phyloP scores from a whole-genome alignment of 2,888 invertebrate genomes.

The Pammene fasciana region DNA sequence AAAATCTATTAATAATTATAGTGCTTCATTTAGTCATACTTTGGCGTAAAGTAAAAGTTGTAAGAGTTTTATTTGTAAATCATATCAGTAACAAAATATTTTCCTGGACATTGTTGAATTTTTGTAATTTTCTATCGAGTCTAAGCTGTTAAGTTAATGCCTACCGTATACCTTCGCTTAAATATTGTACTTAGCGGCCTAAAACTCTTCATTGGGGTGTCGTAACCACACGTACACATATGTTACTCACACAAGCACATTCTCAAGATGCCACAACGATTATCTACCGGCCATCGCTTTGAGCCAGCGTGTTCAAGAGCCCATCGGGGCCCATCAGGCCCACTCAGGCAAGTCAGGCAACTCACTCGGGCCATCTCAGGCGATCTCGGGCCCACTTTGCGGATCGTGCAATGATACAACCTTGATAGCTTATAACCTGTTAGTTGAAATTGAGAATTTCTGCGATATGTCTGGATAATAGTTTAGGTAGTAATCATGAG shows the following conservation, averaged over 20 bases:
- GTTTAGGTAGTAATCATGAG: neutral
- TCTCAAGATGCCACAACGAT: constrained; percentile 44
- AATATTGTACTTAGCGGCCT: no score
- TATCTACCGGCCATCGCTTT: constrained; percentile 49
- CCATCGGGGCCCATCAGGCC: constrained; percentile 37
- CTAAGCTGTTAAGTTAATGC: no score
- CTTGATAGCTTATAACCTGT: neutral
- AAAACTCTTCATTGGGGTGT: no score
- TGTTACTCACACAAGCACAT: constrained; percentile 8
- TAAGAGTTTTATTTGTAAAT: no score
- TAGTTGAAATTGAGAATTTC: neutral
- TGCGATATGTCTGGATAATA: neutral
- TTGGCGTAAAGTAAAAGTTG: no score
- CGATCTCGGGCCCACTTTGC: neutral
- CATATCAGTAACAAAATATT: no score
- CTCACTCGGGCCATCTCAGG: neutral
- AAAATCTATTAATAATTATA: no score
- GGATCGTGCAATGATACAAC: constrained; percentile 1
- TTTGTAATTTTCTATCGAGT: no score
- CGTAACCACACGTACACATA: neutral
- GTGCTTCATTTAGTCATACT: no score
- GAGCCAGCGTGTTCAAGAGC: constrained; percentile 51
- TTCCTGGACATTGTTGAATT: no score
- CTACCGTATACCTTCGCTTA: no score
- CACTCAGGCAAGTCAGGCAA: neutral